A percentile compares a stretch with the other conserved stretches of the same genome.
These are phyloP conservation scores for Acronicta alni DNA, from an alignment of 2,888 invertebrate species.

Conservation along the genomic window DNA sequence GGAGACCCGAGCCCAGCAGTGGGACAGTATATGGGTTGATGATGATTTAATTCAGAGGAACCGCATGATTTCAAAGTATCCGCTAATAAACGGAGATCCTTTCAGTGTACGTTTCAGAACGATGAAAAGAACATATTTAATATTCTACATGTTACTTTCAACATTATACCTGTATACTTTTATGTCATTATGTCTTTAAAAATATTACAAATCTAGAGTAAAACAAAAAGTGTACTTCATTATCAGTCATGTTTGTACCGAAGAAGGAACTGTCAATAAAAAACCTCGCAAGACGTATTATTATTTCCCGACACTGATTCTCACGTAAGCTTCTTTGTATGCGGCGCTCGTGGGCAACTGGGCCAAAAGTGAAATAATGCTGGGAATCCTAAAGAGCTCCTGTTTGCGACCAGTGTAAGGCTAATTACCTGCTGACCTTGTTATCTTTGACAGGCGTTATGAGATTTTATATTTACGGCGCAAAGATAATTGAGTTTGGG, in stretches of 20 bases:
- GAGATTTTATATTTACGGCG: constrained; percentile 40
- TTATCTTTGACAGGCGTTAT: constrained; percentile 35
- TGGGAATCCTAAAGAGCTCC: constrained; percentile 44
- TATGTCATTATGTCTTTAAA: too few relatives aligned
- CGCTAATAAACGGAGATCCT: too few relatives aligned
- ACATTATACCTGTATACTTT: too few relatives aligned
- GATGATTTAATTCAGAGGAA: too few relatives aligned
- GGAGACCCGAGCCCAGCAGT: too few relatives aligned
- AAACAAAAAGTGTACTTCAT: not conserved
- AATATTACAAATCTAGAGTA: too few relatives aligned
- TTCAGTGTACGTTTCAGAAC: too few relatives aligned
- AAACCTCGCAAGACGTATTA: constrained; percentile 37
- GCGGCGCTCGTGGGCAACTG: constrained; percentile 46
- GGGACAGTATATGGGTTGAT: too few relatives aligned
- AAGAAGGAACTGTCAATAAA: not conserved
- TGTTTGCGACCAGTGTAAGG: constrained; percentile 14
- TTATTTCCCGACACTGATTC: constrained; percentile 49
- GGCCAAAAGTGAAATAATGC: constrained; percentile 53
- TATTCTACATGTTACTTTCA: too few relatives aligned
- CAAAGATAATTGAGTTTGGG: constrained; percentile 24
- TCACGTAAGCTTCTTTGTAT: constrained; percentile 50
- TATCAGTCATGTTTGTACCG: not conserved
- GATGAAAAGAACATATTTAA: too few relatives aligned
- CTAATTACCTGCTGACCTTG: constrained; percentile 46
- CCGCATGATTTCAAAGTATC: too few relatives aligned